Base-by-base conservation (phyloP, 2,888 invertebrate species). In the Nemotelus pantherinus region DNA sequence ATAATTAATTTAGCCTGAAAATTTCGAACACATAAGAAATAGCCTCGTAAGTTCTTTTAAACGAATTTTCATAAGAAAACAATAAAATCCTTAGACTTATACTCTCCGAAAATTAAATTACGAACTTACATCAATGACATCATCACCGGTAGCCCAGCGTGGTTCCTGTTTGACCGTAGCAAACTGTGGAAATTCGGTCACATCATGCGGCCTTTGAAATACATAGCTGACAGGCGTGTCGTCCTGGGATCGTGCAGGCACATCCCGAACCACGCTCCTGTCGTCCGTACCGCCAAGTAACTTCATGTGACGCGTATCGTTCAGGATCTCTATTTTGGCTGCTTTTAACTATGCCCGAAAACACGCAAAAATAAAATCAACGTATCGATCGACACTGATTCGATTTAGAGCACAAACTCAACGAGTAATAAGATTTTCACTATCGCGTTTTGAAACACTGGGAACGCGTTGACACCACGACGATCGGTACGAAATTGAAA, bases 151-250 rank as follows among this genome's bases (percentile, higher is more conserved):
- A 55, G 95, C 94, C 97, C 97, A 97, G 82, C 94, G 91, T 48
- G 86, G 83, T 82, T 93, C 91, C 82, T 90, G 90, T 87, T 94
- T 94, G 70, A 92, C 92, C 80, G 92, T 92, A 80, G 92, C 92
- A 88, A 92, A 88, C 80, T 92, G 89, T 80, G 92, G 90, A 85
- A 95, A 92, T 85, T 96, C 95, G 58, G 57, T n/a, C 77, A 92
- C 91, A 85, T 96, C 95, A 81, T 92, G 92, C 81, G 93, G 93
- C 81, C 94, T 88, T 86, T 95, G 95, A 86, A 95, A 97, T 82
- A 96, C 95, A 87, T 97, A 97, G 84, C 96, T 95, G 82, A 96
- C 96, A 87, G 94, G 93, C 81, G 95, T 95, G 90, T 97, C 97
- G 87, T 97, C 96, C 88, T 94, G 94, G 81, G 93, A 89, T 84